A percentile compares a stretch with the other conserved stretches of the same genome.
phyloP scores from a whole-genome alignment of 2,888 invertebrate species.

The Caenorhabditis doughertyi region DNA sequence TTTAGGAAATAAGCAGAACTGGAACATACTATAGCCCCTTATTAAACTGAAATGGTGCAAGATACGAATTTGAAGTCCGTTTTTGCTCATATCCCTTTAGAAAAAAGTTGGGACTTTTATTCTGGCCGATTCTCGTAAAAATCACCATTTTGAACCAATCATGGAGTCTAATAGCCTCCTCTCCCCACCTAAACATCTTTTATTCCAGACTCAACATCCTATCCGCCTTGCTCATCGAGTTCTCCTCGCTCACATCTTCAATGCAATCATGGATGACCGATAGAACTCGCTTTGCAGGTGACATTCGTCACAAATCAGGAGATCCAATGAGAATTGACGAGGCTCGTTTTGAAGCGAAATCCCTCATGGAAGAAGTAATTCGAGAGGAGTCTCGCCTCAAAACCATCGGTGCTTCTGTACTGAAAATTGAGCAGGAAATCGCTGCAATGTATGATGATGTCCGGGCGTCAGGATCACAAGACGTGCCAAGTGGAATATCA shows the following conservation, averaged over 20 bases:
- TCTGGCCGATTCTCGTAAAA: neutral
- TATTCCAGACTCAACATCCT: slow-evolving; percentile 74
- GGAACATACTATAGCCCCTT: too few species aligned
- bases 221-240: slow-evolving; percentile 76
- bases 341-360: slow-evolving; percentile 51
- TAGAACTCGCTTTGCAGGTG: slow-evolving; percentile 66
- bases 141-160: neutral
- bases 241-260: slow-evolving; percentile 73
- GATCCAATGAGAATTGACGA: slow-evolving; percentile 65
- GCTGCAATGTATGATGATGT: slow-evolving; percentile 68
- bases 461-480: slow-evolving; percentile 33
- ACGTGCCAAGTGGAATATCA: slow-evolving; percentile 54
- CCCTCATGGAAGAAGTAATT: slow-evolving; percentile 64
- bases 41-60: too few species aligned
- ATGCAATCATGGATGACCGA: slow-evolving; percentile 81
- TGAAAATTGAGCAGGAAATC: slow-evolving; percentile 70
- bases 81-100: too few species aligned
- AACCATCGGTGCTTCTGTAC: slow-evolving; percentile 63
- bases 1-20: too few species aligned
- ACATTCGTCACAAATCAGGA: slow-evolving; percentile 71
- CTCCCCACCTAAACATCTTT: neutral
- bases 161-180: too few species aligned
- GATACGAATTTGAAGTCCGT: too few species aligned
- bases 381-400: slow-evolving; percentile 63
- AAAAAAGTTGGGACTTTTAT: too few species aligned